A percentile compares a stretch with the other conserved stretches of the same genome.
phyloP scores from a whole-genome alignment of 2,888 invertebrate genomes.

The Octonoba sinensis region DNA sequence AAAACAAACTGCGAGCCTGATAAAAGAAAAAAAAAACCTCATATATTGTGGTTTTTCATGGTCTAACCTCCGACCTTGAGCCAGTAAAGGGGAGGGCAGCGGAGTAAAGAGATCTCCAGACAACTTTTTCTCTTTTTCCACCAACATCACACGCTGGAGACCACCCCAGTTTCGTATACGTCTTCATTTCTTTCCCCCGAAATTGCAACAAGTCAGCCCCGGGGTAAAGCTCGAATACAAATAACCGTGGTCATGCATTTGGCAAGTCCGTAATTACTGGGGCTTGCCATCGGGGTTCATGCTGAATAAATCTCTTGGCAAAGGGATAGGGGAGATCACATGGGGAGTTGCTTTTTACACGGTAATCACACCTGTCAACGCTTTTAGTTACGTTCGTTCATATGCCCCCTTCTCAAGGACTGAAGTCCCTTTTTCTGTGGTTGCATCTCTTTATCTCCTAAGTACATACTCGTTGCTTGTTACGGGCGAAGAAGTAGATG shows the following conservation, averaged over 20 bases:
- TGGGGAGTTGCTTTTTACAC: constrained; percentile 43
- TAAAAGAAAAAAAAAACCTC: constrained; percentile 2
- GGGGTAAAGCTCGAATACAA: constrained; percentile 41
- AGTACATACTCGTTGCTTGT: neutral
- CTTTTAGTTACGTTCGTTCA: constrained; percentile 38
- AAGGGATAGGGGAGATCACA: constrained; percentile 4
- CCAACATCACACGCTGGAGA: constrained; percentile 25
- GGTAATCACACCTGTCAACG: constrained; percentile 63
- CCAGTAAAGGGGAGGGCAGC: neutral
- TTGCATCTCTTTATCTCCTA: constrained; percentile 18
- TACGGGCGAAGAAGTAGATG: neutral
- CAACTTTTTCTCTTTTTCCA: constrained; percentile 12
- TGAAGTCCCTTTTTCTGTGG: neutral
- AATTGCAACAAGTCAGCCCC: constrained; percentile 47
- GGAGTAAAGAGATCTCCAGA: constrained; percentile 14
- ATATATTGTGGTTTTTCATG: constrained; percentile 39
- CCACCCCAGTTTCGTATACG: constrained; percentile 58
- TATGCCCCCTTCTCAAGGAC: constrained; percentile 1
- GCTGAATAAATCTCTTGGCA: constrained; percentile 19
- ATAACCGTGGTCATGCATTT: constrained; percentile 47
- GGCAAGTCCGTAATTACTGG: constrained; percentile 56
- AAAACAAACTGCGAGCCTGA: neutral
- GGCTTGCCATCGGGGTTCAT: constrained; percentile 32
- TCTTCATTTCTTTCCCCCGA: constrained; percentile 38
- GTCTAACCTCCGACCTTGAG: constrained; percentile 38